These are phyloP conservation scores for Accipiter badius DNA, from an alignment of 2,797 vertebrate species.

Conservation along the genomic window DNA sequence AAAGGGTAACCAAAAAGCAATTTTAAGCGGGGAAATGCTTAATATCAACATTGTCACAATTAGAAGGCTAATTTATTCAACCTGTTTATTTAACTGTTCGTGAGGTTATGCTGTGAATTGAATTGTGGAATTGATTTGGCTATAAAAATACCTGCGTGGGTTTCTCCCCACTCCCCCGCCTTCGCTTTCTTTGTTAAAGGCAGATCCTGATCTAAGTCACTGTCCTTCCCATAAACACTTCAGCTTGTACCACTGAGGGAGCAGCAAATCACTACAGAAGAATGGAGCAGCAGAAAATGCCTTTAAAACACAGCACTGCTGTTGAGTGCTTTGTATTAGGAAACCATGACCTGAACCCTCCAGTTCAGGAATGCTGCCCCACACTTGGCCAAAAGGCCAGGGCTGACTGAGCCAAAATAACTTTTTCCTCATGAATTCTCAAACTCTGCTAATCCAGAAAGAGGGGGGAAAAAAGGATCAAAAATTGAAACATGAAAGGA, in stretches of 20 bases:
- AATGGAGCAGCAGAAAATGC: not conserved
- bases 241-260: not conserved
- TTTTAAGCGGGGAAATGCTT: not conserved
- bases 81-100: not conserved
- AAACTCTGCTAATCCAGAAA: not conserved
- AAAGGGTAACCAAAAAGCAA: not conserved
- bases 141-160: not conserved
- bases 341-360: not conserved
- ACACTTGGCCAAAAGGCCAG: not conserved
- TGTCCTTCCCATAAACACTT: not conserved
- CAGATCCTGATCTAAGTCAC: not conserved
- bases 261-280: not conserved
- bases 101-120: not conserved
- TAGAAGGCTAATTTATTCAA: not conserved
- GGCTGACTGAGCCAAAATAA: not conserved
- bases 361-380: not conserved
- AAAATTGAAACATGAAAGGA: not conserved
- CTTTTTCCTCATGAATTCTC: not conserved
- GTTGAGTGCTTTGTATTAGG: not conserved
- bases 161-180: fast-evolving
- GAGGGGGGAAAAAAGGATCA: not conserved
- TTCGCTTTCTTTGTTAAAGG: not conserved
- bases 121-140: not conserved
- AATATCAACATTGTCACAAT: not conserved
- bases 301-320: not conserved